Evolutionary conservation across 2,113 vertebrate genomes (phyloP).

Genomic region (Maccullochella peelii): DNA sequence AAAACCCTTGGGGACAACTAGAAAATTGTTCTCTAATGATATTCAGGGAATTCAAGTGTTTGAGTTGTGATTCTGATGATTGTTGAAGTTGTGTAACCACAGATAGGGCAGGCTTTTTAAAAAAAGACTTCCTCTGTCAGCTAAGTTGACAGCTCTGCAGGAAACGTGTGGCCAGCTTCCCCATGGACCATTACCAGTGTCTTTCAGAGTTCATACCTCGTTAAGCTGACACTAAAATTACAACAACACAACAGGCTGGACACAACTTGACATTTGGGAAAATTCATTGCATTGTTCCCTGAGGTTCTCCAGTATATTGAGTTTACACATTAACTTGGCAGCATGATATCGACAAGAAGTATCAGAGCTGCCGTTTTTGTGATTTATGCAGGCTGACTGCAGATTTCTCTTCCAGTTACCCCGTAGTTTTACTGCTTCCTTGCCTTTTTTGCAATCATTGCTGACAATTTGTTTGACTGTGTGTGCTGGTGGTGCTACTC

Average conservation of each 20-base stretch:
- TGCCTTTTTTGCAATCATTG: slow-evolving; percentile 12
- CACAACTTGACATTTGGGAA: background rate
- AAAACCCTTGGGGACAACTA: background rate
- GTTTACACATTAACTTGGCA: slow-evolving; percentile 7
- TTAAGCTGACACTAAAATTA: slow-evolving; percentile 8
- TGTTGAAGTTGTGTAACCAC: slow-evolving; percentile 46
- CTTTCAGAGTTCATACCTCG: slow-evolving; percentile 7
- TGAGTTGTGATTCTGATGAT: slow-evolving; percentile 21
- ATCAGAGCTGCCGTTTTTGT: slow-evolving; percentile 2
- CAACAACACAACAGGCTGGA: background rate
- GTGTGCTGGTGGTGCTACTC: slow-evolving; percentile 47
- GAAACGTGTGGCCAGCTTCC: slow-evolving; percentile 58
- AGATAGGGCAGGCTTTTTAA: background rate
- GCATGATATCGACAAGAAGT: background rate
- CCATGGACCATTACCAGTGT: background rate
- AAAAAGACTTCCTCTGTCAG: slow-evolving; percentile 44
- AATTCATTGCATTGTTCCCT: background rate
- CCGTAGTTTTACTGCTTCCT: slow-evolving; percentile 18
- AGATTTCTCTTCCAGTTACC: slow-evolving; percentile 10
- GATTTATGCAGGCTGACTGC: background rate
- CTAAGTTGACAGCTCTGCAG: slow-evolving; percentile 43
- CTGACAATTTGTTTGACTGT: slow-evolving; percentile 32
- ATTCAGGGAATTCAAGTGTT: background rate
- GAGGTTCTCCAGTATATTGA: background rate
- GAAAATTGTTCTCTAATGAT: background rate